Base-by-base conservation (phyloP, 2,113 vertebrate genomes). In the Salvelinus namaycush region DNA sequence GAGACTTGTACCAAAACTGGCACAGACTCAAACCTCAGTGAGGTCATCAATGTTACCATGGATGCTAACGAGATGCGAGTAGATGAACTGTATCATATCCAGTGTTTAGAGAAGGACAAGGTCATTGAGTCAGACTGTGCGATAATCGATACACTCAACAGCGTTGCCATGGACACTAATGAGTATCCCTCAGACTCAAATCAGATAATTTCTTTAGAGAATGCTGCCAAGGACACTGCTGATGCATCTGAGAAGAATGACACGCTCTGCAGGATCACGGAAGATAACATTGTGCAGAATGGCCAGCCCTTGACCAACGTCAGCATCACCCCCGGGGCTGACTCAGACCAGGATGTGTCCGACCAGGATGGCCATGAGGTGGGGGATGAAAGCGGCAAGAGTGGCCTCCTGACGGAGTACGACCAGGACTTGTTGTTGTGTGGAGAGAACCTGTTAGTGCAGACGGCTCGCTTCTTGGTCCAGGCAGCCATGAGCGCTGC, bases 381-480 rank as follows among this genome's bases (percentile, higher is more conserved):
- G 27, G 18, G 29, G 67, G 29, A 68, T 20, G 67, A 39, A 31
- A 29, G 3, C 4, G 3, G 31, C 29, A 14, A 34, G 27, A 34
- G 67, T 68, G 67, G 8, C 18, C 1, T n/a, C 31, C 31, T 16
- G 14, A 67, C 6, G 27, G 27, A 67, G 14, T 16, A 31, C 16
- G 13, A 29, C 65, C 65, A 39, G 67, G 24, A 8, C 34, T 22
- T 29, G 20, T 22, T 6, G 9, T 29, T 7, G 13, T 29, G 64
- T 68, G 70, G 72, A 13, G 84, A 91, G 81, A 77, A 8, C 39
- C 57, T 79, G 59, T 84, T 91, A 26, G 62, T 83, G 8, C 88
- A 87, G 79, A 79, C 74, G 0, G 89, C 87, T 9, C 39, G 67
- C 70, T 85, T 77, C 8, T 72, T 91, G 80, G 88, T 91, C 59